phyloP scores from a whole-genome alignment of 2,797 vertebrate species.

The Rhynchonycteris naso region DNA sequence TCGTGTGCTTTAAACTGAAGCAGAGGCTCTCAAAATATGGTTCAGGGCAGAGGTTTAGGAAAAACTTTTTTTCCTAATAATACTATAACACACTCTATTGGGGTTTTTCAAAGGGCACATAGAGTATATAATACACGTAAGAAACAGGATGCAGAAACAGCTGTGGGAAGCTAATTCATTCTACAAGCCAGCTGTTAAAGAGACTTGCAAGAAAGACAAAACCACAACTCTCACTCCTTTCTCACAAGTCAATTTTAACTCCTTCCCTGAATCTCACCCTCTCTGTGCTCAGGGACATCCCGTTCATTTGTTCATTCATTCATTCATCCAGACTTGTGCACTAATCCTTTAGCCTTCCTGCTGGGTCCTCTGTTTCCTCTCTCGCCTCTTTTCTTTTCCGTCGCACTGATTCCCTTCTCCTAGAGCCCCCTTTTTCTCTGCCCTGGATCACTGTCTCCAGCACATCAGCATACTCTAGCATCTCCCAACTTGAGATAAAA shows the following conservation, averaged over 20 bases:
- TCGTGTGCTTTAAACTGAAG: slow-evolving; percentile 7
- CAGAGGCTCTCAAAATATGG: neutral
- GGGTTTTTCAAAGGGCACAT: neutral
- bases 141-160: neutral
- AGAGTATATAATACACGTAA: neutral
- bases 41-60: neutral
- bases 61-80: neutral
- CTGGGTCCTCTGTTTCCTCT: neutral
- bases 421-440: neutral
- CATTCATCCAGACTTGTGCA: neutral
- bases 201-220: neutral
- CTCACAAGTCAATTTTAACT: neutral
- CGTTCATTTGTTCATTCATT: neutral
- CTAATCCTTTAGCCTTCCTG: neutral
- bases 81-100: neutral
- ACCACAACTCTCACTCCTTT: neutral
- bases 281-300: neutral
- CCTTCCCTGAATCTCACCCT: neutral
- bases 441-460: neutral
- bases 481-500: neutral
- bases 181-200: neutral
- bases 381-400: neutral
- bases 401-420: neutral
- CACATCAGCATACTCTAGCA: neutral
- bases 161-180: neutral